phyloP scores from a whole-genome alignment of 2,888 invertebrate species.

The Oeneis ivallda region DNA sequence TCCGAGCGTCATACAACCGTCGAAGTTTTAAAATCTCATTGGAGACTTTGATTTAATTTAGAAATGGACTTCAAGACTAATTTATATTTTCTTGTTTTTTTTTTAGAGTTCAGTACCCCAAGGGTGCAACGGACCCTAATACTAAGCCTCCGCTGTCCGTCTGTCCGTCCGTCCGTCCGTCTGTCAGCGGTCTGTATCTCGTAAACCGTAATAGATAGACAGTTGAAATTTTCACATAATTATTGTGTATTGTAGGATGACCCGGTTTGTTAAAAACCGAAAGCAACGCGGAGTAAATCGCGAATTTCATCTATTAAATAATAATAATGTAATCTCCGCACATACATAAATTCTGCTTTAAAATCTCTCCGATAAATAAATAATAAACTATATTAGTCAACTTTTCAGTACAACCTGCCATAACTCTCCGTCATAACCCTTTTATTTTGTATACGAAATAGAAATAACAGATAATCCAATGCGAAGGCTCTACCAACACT shows the following conservation, averaged over 20 bases:
- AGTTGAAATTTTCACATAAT: too few species aligned
- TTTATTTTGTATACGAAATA: conserved; percentile 17
- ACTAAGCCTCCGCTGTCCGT: too few species aligned
- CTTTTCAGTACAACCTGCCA: not conserved
- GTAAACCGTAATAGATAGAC: too few species aligned
- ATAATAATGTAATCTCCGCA: not conserved
- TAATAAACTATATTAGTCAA: conserved; percentile 11
- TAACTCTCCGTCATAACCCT: not conserved
- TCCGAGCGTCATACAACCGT: not conserved
- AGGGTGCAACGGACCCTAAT: too few species aligned
- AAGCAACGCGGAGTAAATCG: not conserved
- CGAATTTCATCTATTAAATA: too few species aligned
- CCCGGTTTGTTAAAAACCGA: too few species aligned
- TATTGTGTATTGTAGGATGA: too few species aligned
- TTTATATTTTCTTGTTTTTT: too few species aligned
- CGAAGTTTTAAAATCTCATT: not conserved
- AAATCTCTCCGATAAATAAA: not conserved
- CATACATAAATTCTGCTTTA: not conserved
- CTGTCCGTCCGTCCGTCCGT: too few species aligned
- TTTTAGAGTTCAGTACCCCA: too few species aligned
- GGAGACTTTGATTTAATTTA: conserved; percentile 2
- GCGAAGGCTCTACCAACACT: conserved; percentile 7
- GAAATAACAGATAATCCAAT: conserved; percentile 21
- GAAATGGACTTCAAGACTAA: too few species aligned
- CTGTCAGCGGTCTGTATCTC: too few species aligned